phyloP scores from a whole-genome alignment of 2,113 vertebrate species.

The Sisor rabdophorus region DNA sequence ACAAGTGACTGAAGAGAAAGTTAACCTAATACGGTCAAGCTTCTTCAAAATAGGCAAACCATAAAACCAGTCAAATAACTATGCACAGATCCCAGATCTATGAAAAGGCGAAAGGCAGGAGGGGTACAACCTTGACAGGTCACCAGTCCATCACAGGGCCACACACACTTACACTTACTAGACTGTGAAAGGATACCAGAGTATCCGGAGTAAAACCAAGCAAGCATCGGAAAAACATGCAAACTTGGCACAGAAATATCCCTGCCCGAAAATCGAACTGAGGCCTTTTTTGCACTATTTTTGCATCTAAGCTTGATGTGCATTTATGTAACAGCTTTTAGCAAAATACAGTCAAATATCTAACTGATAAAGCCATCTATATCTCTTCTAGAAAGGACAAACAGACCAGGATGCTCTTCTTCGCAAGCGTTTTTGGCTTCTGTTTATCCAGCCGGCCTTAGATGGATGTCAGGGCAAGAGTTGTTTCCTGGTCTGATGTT shows the following conservation, averaged over 20 bases:
- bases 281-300: too few relatives aligned
- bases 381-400: not conserved
- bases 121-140: conserved; percentile 17
- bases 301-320: not conserved
- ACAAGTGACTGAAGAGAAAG: conserved; percentile 48
- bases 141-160: too few relatives aligned
- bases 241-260: too few relatives aligned
- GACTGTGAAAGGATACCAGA: too few relatives aligned
- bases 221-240: too few relatives aligned
- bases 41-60: conserved; percentile 46
- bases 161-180: too few relatives aligned
- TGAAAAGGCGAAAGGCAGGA: too few relatives aligned
- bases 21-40: conserved; percentile 73
- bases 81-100: too few relatives aligned
- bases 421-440: conserved; percentile 10
- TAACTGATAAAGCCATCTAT: not conserved
- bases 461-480: conserved; percentile 14
- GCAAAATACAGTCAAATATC: not conserved
- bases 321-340: not conserved
- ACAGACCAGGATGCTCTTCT: conserved; percentile 20
- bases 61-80: conserved; percentile 52
- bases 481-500: conserved; percentile 33
- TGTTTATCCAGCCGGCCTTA: conserved; percentile 26
- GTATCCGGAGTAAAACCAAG: too few relatives aligned
- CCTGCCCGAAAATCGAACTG: too few relatives aligned